These are phyloP conservation scores for Anodontia alba DNA, from an alignment of 2,888 invertebrate genomes.

Conservation along the genomic window DNA sequence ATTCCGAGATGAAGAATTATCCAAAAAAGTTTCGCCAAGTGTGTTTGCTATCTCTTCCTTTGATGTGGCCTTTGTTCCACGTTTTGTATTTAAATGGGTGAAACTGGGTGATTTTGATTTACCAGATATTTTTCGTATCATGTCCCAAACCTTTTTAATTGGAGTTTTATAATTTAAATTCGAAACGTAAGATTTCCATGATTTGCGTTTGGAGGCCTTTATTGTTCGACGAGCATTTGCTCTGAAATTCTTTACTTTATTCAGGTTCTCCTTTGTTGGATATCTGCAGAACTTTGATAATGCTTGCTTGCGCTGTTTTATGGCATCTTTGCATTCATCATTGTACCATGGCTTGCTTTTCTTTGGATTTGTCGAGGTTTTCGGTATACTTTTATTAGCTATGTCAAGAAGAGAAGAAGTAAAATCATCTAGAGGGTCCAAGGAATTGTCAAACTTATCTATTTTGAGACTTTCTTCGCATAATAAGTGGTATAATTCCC, in stretches of 20 bases:
- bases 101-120: neutral
- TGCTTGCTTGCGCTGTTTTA: neutral
- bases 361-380: neutral
- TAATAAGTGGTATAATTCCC: neutral
- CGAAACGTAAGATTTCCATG: neutral
- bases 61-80: neutral
- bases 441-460: neutral
- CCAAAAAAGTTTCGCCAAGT: neutral
- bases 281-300: neutral
- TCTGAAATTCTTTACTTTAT: neutral
- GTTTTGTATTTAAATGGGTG: neutral
- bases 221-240: neutral
- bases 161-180: neutral
- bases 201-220: neutral
- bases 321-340: neutral
- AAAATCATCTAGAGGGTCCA: neutral
- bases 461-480: neutral
- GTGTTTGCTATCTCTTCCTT: neutral
- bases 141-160: neutral
- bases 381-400: neutral
- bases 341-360: neutral
- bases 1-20: slow-evolving; percentile 14
- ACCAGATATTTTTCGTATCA: neutral
- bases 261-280: neutral
- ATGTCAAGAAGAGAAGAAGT: neutral